A percentile compares a stretch with the other conserved stretches of the same genome.
Conservation (phyloP, 2,888 invertebrate genomes). For the Drosophila monieri region DNA sequence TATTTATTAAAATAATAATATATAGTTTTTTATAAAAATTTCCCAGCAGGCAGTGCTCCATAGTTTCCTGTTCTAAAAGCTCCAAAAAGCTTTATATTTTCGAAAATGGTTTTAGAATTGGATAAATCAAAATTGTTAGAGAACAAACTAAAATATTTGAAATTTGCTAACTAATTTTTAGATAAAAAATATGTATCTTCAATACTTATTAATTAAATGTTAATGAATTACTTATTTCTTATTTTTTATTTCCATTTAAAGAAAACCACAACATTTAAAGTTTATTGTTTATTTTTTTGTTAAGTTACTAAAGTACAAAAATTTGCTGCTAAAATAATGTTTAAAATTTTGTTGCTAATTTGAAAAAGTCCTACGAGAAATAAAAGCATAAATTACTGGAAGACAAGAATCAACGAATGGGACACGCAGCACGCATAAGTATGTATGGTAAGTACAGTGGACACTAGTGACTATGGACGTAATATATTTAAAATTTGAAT, state of each 20-base stretch:
- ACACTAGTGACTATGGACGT: slow-evolving; percentile 65
- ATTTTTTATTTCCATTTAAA: background rate
- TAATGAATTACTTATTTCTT: background rate
- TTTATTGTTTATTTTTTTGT: slow-evolving; percentile 24
- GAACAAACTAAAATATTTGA: too few species aligned
- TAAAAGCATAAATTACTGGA: slow-evolving; percentile 44
- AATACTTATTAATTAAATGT: too few species aligned
- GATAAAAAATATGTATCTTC: too few species aligned
- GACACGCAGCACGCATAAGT: slow-evolving; percentile 33
- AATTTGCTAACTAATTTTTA: too few species aligned
- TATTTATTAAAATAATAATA: background rate
- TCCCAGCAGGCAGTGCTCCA: background rate
- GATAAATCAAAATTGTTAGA: too few species aligned
- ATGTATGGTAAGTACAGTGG: slow-evolving; percentile 25
- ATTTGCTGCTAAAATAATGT: slow-evolving; percentile 35
- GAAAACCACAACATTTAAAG: background rate
- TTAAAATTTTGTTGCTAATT: slow-evolving; percentile 39
- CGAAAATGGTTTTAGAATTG: slow-evolving; percentile 6
- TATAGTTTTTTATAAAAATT: background rate
- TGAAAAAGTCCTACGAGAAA: slow-evolving; percentile 19
- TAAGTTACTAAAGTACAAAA: slow-evolving; percentile 45
- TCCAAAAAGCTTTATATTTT: background rate
- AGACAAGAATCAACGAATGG: slow-evolving; percentile 60
- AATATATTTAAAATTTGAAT: slow-evolving; percentile 40
- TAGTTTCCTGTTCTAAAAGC: slow-evolving; percentile 3